These are phyloP conservation scores for Prunella strophiata DNA, from an alignment of 2,797 vertebrate species.

Conservation along the genomic window DNA sequence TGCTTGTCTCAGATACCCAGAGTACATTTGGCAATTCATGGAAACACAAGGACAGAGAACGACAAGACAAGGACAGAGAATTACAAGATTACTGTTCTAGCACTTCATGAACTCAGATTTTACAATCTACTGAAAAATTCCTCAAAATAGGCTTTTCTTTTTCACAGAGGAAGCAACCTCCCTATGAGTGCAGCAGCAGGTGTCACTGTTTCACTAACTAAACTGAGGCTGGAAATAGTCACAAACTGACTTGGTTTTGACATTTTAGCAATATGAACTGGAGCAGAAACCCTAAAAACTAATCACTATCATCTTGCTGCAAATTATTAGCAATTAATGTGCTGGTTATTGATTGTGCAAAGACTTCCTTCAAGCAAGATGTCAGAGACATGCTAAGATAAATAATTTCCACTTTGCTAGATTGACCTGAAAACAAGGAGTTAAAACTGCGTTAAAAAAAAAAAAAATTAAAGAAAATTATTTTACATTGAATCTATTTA, in stretches of 20 bases:
- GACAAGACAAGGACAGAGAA: neutral
- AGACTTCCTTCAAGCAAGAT: neutral
- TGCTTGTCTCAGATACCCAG: neutral
- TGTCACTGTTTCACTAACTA: conserved; percentile 50
- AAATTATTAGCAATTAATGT: neutral
- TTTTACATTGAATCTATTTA: neutral
- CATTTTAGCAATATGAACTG: neutral
- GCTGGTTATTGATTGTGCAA: neutral
- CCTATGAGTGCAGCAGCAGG: neutral
- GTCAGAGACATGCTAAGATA: neutral
- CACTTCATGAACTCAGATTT: neutral
- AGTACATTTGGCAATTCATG: neutral
- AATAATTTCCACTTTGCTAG: neutral
- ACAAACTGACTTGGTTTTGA: conserved; percentile 26
- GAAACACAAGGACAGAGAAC: neutral
- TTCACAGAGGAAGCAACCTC: neutral
- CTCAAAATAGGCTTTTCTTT: neutral
- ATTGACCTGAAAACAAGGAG: neutral
- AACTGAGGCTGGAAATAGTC: neutral
- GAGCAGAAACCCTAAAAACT: neutral
- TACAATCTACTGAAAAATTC: neutral
- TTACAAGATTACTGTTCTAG: neutral
- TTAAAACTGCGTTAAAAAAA: neutral
- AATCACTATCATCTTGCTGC: neutral
- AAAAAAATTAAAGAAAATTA: neutral